Evolutionary conservation across 2,797 vertebrate species (phyloP).

Genomic region (Dryobates pubescens): DNA sequence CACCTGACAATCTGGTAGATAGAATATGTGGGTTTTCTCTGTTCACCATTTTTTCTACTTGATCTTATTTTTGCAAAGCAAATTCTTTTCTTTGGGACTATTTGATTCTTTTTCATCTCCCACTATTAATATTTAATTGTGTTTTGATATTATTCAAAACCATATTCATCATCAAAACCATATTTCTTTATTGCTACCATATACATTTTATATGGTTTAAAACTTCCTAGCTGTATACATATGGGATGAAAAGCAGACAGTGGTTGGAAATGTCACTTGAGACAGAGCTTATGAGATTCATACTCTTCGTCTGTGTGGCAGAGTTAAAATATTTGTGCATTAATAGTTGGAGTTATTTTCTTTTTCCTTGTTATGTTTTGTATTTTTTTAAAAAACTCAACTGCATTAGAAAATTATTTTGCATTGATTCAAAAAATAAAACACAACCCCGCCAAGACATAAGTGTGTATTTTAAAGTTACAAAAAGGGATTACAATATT

Average conservation of each 20-base stretch:
- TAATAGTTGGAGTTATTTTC: rapidly evolving
- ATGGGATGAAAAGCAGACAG: not conserved
- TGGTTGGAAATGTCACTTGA: not conserved
- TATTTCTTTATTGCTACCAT: not conserved
- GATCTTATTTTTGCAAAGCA: not conserved
- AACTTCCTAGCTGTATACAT: not conserved
- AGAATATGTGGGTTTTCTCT: not conserved
- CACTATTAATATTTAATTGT: not conserved
- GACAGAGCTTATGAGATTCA: not conserved
- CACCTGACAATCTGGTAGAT: not conserved
- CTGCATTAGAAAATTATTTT: not conserved
- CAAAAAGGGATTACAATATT: rapidly evolving
- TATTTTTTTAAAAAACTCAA: not conserved
- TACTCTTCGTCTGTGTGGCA: not conserved
- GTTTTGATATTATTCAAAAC: not conserved
- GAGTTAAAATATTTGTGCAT: not conserved
- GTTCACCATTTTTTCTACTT: not conserved
- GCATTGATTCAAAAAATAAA: not conserved
- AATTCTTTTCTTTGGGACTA: not conserved
- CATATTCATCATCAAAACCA: rapidly evolving
- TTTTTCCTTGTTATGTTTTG: no score
- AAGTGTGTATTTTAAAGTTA: not conserved
- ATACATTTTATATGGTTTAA: not conserved
- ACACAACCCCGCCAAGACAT: not conserved
- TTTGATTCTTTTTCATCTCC: not conserved